Evolutionary conservation across 53 echinoderm and acorn worm species (phyloP).

Genomic region (Paelopatides confundens): DNA sequence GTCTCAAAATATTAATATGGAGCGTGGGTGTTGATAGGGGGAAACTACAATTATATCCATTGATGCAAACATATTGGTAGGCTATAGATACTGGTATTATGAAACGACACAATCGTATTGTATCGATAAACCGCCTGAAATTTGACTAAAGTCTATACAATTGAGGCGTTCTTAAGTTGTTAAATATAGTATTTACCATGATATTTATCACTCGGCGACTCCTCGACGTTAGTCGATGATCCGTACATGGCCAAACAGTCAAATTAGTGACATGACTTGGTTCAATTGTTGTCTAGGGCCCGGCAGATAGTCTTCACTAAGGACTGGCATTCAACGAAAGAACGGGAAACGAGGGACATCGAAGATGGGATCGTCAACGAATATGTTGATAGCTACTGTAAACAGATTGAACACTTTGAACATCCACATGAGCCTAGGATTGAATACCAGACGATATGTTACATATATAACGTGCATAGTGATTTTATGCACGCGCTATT

Average conservation of each 20-base stretch:
- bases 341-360: conserved; percentile 61
- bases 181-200: too few species aligned
- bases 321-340: conserved; percentile 68
- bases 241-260: conserved; percentile 82
- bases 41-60: too few species aligned
- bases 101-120: too few species aligned
- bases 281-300: conserved; percentile 85
- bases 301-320: conserved; percentile 57
- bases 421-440: conserved; percentile 39
- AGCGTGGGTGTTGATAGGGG: too few species aligned
- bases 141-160: too few species aligned
- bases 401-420: conserved; percentile 47
- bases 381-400: conserved; percentile 79
- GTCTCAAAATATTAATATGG: too few species aligned
- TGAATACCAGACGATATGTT: not conserved
- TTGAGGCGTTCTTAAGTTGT: too few species aligned
- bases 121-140: too few species aligned
- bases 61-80: too few species aligned
- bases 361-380: conserved; percentile 64
- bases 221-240: conserved; percentile 19
- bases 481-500: not conserved
- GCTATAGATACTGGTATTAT: too few species aligned
- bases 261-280: conserved; percentile 78
- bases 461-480: not conserved
- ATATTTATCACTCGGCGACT: conserved; percentile 34